Percentiles rank a stretch among this genome's conserved stretches.
Evolutionary conservation across 1,140 invertebrate species (phyloP).

Genomic region (Ptiloglossa arizonensis): DNA sequence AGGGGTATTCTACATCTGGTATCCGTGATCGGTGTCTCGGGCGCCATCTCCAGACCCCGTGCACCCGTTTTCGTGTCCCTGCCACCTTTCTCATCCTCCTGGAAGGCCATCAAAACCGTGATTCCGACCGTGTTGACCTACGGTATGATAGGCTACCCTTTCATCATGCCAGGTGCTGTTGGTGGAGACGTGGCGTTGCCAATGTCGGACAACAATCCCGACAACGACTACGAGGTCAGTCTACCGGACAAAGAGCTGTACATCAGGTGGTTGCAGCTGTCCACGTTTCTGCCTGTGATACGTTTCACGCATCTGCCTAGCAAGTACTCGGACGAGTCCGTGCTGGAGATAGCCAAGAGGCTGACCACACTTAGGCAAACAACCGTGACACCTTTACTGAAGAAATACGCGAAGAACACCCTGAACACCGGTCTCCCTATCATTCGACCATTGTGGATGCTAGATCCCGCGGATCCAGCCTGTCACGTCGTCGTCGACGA

Average conservation of each 20-base stretch:
- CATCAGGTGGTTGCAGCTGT: slow-evolving; percentile 96
- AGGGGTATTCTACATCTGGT: slow-evolving; percentile 85
- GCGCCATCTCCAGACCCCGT: slow-evolving; percentile 90
- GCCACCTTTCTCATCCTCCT: slow-evolving; percentile 92
- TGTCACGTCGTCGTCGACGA: slow-evolving; percentile 92
- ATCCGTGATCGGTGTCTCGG: slow-evolving; percentile 90
- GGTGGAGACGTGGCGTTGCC: slow-evolving; percentile 90
- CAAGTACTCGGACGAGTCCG: slow-evolving; percentile 90
- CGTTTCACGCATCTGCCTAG: slow-evolving; percentile 93
- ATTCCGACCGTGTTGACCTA: slow-evolving; percentile 94
- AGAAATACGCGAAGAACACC: slow-evolving; percentile 89
- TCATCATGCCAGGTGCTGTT: slow-evolving; percentile 95
- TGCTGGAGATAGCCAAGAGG: slow-evolving; percentile 89
- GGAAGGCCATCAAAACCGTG: slow-evolving; percentile 92
- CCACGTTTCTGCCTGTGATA: slow-evolving; percentile 95
- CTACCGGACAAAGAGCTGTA: slow-evolving; percentile 94
- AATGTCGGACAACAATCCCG: slow-evolving; percentile 81
- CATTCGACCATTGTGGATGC: slow-evolving; percentile 95
- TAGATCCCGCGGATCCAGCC: slow-evolving; percentile 90
- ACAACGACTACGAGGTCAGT: slow-evolving; percentile 83
- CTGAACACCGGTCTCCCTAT: slow-evolving; percentile 91
- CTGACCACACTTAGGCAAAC: slow-evolving; percentile 89
- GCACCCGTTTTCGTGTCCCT: slow-evolving; percentile 93
- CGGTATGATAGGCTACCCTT: slow-evolving; percentile 94
- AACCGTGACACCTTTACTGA: slow-evolving; percentile 88